Evolutionary conservation across 2,797 vertebrate genomes (phyloP), one percentile per base, ranked within the genome.

Genomic region (Argentina silus): DNA sequence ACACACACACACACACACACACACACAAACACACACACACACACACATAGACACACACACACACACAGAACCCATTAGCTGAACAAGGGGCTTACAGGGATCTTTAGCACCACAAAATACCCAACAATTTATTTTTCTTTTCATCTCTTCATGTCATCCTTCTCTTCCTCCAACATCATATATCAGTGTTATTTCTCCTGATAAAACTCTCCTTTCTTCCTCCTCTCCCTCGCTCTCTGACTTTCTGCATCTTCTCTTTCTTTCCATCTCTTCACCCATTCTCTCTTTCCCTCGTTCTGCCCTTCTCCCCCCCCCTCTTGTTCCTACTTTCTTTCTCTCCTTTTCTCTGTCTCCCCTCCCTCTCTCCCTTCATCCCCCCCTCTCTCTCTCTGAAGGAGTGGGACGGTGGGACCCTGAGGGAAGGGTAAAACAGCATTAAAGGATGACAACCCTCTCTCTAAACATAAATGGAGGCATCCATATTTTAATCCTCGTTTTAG

Each of bases 401-500:
- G 56, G 56, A 27, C 44, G 57, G 17, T 2, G 10, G 17, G 9
- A 51, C 23, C 57, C 59, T 36, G 59, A 63, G 59, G 59, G 70
- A 11, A 27, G 57, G 19, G 43, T 60, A 60, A 47, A 60, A 47
- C 44, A 6, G 48, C 3, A 17, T 7, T 50, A 8, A 50, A 1
- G 59, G 6, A 36, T 23, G 69, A 27, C 21, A 11, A 17, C 23
- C n/a, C 7, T 9, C 48, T 79, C 67, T 19, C 45, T 51, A 53
- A 43, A 72, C 42, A 45, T 19, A 27, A 73, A 66, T 12, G 51
- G 70, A 63, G 70, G 51, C 23, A 7, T 72, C 60, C 61, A 42
- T 59, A 64, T 86, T 89, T 89, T 90, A 89, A 91, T 90, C 89
- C 88, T 17, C 79, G 88, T 75, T 90, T 90, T 87, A 76, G 84